These are phyloP conservation scores for Aviceda subcristata DNA, from an alignment of 2,113 vertebrate species.

Conservation along the genomic window DNA sequence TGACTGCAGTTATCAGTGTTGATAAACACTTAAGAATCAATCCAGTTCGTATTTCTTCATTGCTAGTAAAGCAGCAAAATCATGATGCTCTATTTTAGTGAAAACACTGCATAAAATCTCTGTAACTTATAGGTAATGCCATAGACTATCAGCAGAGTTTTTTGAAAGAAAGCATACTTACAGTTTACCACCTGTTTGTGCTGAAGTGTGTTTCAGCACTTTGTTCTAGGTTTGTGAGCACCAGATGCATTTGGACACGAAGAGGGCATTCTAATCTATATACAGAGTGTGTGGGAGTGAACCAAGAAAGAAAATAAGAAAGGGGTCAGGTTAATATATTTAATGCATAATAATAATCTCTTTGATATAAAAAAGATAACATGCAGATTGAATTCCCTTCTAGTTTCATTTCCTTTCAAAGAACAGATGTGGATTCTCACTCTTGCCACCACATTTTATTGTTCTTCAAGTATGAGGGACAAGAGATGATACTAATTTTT, in stretches of 20 bases:
- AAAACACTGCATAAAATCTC: not conserved
- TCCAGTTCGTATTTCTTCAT: not conserved
- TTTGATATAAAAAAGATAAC: not conserved
- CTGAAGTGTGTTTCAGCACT: fast-evolving
- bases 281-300: not conserved
- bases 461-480: not conserved
- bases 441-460: not conserved
- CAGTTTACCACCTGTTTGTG: not conserved
- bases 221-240: not conserved
- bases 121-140: not conserved
- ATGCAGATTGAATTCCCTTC: not conserved
- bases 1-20: not conserved
- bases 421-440: not conserved
- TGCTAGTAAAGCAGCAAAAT: not conserved
- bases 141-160: not conserved
- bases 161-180: not conserved
- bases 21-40: not conserved
- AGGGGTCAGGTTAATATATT: not conserved
- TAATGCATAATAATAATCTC: not conserved
- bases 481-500: not conserved
- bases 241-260: not conserved
- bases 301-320: not conserved
- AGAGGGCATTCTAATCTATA: not conserved
- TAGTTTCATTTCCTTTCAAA: not conserved
- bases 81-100: not conserved